A percentile compares a stretch with the other conserved stretches of the same genome.
These are phyloP conservation scores for Caenorhabditis elegans DNA, from an alignment of 1,140 invertebrate species.

Conservation along the genomic window DNA sequence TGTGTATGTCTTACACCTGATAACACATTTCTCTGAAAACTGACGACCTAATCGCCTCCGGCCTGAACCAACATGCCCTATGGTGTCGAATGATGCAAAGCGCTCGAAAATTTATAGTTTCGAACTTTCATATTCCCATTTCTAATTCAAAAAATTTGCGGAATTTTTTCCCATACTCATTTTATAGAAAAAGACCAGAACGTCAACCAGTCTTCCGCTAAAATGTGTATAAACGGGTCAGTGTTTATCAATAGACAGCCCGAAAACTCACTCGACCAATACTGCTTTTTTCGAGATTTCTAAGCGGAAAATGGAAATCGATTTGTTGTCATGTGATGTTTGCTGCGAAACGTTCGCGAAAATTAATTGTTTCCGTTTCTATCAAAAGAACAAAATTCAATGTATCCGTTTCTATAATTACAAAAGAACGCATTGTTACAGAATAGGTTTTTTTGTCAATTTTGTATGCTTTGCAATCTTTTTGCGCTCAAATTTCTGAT, in stretches of 20 bases:
- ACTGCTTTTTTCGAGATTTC: neutral
- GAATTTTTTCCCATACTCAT: neutral
- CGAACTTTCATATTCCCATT: too few species aligned
- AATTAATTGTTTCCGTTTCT: too few species aligned
- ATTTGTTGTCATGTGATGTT: neutral
- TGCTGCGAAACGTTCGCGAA: neutral
- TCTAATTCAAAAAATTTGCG: neutral
- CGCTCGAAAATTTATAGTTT: neutral
- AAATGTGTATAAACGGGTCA: slow-evolving; percentile 20
- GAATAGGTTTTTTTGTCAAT: too few species aligned
- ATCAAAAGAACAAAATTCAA: too few species aligned
- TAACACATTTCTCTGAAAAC: slow-evolving; percentile 29
- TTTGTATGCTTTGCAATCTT: too few species aligned
- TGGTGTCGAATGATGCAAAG: too few species aligned
- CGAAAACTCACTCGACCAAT: neutral
- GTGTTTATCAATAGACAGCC: neutral
- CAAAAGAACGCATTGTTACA: too few species aligned
- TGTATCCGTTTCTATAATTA: too few species aligned
- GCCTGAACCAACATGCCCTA: neutral
- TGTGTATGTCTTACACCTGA: neutral
- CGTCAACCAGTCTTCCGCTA: neutral
- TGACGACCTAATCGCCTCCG: neutral
- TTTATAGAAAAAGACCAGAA: neutral
- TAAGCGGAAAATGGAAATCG: neutral
- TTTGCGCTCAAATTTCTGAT: too few species aligned